These are phyloP conservation scores for Leptocoma aspasia DNA, from an alignment of 2,113 vertebrate species.

Conservation along the genomic window DNA sequence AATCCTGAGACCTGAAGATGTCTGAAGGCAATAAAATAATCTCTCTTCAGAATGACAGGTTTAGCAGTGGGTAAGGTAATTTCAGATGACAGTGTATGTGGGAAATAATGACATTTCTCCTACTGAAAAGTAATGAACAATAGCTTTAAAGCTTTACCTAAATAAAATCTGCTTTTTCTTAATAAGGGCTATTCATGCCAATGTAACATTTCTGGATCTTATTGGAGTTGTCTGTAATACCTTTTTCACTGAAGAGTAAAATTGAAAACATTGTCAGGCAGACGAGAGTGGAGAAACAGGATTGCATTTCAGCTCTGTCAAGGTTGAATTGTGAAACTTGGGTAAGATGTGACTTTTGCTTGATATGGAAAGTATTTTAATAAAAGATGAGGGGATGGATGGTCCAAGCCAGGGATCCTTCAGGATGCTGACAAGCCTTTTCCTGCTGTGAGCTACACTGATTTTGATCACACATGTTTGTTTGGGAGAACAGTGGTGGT, in stretches of 20 bases:
- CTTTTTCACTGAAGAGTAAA: background rate
- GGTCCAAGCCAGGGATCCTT: background rate
- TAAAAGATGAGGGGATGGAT: rapidly evolving
- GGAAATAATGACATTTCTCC: background rate
- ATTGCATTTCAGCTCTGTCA: background rate
- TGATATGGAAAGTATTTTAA: background rate
- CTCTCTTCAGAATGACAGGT: background rate
- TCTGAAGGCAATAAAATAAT: background rate
- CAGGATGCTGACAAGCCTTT: background rate
- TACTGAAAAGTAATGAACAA: background rate
- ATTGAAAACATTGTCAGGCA: background rate
- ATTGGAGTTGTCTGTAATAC: background rate
- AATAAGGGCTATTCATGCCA: background rate
- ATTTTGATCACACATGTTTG: background rate
- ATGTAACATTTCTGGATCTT: background rate
- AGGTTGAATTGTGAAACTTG: background rate
- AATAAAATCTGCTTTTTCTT: background rate
- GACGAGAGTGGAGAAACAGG: background rate
- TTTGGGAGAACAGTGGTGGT: background rate
- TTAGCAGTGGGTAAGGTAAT: background rate
- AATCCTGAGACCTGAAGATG: background rate
- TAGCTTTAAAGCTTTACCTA: background rate
- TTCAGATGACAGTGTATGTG: background rate
- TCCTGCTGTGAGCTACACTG: background rate
- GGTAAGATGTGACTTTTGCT: background rate